Conservation (phyloP, 1,140 invertebrate genomes). For the Bombus balteatus region DNA sequence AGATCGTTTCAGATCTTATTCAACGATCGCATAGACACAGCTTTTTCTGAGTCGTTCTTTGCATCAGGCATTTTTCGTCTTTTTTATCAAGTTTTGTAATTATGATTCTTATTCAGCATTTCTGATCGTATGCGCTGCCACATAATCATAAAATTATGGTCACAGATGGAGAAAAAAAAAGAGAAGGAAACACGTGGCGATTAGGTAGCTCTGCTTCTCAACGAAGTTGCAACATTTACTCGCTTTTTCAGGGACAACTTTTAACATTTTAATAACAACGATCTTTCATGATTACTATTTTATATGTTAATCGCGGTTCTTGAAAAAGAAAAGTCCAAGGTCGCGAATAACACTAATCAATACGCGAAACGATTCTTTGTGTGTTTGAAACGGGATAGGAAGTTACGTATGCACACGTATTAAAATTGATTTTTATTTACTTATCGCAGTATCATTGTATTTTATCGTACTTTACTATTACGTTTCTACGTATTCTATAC, state of each 20-base stretch:
- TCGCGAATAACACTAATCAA: neutral
- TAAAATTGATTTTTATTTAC: too few relatives aligned
- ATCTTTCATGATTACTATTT: neutral
- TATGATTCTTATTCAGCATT: constrained; percentile 4
- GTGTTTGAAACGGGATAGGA: neutral
- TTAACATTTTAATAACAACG: neutral
- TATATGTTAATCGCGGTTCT: neutral
- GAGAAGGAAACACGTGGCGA: neutral
- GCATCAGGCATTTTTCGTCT: neutral
- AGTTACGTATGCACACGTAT: too few relatives aligned
- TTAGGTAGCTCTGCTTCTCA: neutral
- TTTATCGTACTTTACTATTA: too few relatives aligned
- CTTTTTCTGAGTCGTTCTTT: neutral
- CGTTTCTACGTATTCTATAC: too few relatives aligned
- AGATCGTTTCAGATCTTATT: neutral
- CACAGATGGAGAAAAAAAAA: neutral
- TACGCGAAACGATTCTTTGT: neutral
- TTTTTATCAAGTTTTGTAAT: constrained; percentile 1
- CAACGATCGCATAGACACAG: neutral
- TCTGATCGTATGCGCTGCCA: neutral
- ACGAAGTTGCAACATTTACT: neutral
- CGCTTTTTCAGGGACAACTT: neutral
- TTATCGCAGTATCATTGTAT: too few relatives aligned
- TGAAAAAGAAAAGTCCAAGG: neutral
- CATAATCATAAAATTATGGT: neutral